Evolutionary conservation across 1,140 invertebrate genomes (phyloP), one percentile per base, ranked within the genome.

Genomic region (Phortica variegata): DNA sequence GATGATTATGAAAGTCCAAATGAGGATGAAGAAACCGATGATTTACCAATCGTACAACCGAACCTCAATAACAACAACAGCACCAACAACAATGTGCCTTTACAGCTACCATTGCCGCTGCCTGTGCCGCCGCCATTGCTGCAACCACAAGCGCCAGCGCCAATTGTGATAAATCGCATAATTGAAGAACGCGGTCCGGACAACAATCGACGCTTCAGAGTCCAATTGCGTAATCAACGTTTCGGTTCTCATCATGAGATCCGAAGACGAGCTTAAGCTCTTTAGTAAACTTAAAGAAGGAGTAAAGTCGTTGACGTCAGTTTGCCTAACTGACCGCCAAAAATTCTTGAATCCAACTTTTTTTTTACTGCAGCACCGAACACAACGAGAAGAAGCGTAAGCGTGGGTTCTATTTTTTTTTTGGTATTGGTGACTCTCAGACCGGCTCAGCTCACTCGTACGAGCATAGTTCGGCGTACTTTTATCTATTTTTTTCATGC

Each of bases 241-340:
- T 58, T 57, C 47, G 62, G 65, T 12, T 73, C 69, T 36, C 54
- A 69, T 58, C 69, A 73, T 66, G 69, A 73, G 39, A 73, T 73
- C 23, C 69, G 69, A 53, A 61, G 69, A 60, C 56, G 68, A 20
- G 41, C 59, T 17, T 73, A 65, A 42, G 12, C 38, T 39, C 41
- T 7, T 39, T 8, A 21, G 16, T 16, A 17, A 26, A 16, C 12
- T 10, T 20, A 9, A 10, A 13, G 29, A 36, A 4, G 34, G 3
- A 23, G 13, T 16, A n/a, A 12, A 19, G 23, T 29, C 26, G 12
- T 12, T 20, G 17, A 31, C 4, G 12, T 9, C 12, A 1, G 29
- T 21, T 16, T 34, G n/a, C 10, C n/a, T 19, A 34, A 12, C 23
- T 15, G n/a, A 37, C 37, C 21, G 20, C 19, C 36, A 47, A 7